phyloP scores from a whole-genome alignment of 2,113 vertebrate species.

The Trichechus manatus region DNA sequence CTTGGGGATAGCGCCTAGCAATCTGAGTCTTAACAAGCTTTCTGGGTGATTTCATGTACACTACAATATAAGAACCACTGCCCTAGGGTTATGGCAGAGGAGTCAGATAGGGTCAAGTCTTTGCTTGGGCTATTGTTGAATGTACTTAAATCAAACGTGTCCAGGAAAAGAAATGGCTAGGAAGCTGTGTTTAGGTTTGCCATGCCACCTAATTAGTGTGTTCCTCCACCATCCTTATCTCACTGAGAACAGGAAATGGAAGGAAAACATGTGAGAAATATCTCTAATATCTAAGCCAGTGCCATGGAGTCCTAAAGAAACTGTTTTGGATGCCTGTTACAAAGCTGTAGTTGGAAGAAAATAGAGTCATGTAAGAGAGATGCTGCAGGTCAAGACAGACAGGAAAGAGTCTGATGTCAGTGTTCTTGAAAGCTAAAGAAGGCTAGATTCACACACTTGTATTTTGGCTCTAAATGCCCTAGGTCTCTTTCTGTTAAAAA shows the following conservation, averaged over 20 bases:
- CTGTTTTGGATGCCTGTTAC: background rate
- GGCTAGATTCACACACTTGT: background rate
- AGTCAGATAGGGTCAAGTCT: background rate
- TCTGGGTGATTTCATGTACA: background rate
- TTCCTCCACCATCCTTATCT: background rate
- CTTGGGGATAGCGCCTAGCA: background rate
- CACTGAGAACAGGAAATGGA: background rate
- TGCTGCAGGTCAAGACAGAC: background rate
- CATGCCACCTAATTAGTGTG: background rate
- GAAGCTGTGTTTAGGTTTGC: background rate
- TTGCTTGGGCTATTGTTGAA: background rate
- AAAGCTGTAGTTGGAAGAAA: background rate
- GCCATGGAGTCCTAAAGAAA: background rate
- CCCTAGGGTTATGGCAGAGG: background rate
- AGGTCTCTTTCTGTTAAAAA: constrained; percentile 12
- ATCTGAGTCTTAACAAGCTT: background rate
- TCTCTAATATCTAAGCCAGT: background rate
- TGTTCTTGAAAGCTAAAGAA: background rate
- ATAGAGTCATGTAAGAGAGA: background rate
- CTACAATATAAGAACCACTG: background rate
- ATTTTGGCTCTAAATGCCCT: background rate
- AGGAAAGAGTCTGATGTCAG: background rate
- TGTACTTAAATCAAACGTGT: background rate
- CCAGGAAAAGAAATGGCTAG: background rate
- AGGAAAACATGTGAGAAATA: background rate